These are phyloP conservation scores for Siniperca scherzeri DNA, from an alignment of 2,797 vertebrate species.

Conservation along the genomic window DNA sequence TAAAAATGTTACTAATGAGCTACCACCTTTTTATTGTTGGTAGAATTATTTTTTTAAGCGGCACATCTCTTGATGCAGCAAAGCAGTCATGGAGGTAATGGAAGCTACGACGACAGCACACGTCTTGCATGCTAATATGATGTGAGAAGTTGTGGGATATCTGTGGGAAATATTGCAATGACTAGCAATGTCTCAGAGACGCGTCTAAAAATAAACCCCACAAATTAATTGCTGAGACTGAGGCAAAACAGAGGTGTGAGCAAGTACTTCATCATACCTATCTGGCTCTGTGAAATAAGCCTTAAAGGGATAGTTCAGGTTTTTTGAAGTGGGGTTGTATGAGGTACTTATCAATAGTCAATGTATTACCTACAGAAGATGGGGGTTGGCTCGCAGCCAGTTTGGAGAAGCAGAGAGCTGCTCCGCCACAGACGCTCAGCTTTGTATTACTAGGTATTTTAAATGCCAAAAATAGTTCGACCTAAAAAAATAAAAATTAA, in stretches of 20 bases:
- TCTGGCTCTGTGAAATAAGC: constrained; percentile 46
- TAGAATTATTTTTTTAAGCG: constrained; percentile 42
- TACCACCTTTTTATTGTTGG: constrained; percentile 31
- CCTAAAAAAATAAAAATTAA: too few relatives aligned
- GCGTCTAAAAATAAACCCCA: constrained; percentile 71
- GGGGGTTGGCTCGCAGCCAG: too few relatives aligned
- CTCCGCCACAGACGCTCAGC: too few relatives aligned
- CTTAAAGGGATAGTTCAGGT: neutral
- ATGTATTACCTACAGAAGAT: too few relatives aligned
- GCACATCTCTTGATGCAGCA: constrained; percentile 61
- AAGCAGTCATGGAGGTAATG: constrained; percentile 63
- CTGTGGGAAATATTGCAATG: constrained; percentile 62
- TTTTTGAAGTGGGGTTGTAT: too few relatives aligned
- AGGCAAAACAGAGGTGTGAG: constrained; percentile 52
- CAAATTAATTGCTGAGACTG: constrained; percentile 57
- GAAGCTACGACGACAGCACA: constrained; percentile 16
- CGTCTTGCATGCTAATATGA: constrained; percentile 59
- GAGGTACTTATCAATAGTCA: too few relatives aligned
- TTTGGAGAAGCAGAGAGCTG: too few relatives aligned
- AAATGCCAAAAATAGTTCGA: too few relatives aligned
- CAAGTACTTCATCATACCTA: constrained; percentile 54
- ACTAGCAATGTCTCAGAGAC: constrained; percentile 50
- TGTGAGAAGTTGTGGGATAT: constrained; percentile 59
- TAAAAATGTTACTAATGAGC: constrained; percentile 60
- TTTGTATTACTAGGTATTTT: too few relatives aligned